phyloP scores from a whole-genome alignment of 1,140 invertebrate species.

The Myzus persicae region DNA sequence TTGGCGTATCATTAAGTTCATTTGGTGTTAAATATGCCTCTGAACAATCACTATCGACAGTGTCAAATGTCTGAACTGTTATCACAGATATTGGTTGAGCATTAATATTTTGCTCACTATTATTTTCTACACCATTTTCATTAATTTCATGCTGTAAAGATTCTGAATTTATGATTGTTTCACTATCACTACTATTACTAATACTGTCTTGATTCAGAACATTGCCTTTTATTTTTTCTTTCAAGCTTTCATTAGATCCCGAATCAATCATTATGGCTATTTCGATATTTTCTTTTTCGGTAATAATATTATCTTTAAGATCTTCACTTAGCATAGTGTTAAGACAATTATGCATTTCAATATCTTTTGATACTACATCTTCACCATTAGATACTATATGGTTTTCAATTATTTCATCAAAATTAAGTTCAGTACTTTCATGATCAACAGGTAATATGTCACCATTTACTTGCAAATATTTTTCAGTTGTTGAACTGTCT shows the following conservation, averaged over 20 bases:
- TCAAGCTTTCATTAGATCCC: constrained; percentile 50
- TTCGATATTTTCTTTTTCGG: not conserved
- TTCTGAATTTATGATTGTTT: constrained; percentile 42
- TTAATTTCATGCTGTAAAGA: not conserved
- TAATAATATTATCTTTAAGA: not conserved
- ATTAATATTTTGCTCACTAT: not conserved
- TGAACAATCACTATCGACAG: constrained; percentile 69
- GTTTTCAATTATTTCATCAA: not conserved
- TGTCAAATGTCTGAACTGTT: constrained; percentile 36
- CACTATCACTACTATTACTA: constrained; percentile 58
- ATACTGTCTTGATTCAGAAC: constrained; percentile 50
- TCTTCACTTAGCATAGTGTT: not conserved
- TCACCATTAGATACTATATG: not conserved
- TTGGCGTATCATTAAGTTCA: constrained; percentile 65
- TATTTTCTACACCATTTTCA: not conserved
- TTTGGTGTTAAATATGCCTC: constrained; percentile 71
- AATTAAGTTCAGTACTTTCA: not conserved
- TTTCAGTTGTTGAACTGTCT: not conserved
- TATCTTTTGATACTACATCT: not conserved
- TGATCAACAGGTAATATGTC: not conserved
- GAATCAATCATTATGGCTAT: not conserved
- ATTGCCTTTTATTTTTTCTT: constrained; percentile 48
- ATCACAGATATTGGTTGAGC: constrained; percentile 49
- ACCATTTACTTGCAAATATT: constrained; percentile 23
- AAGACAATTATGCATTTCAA: not conserved